phyloP scores from a whole-genome alignment of 2,797 vertebrate species.

The Zenarchopterus dispar region DNA sequence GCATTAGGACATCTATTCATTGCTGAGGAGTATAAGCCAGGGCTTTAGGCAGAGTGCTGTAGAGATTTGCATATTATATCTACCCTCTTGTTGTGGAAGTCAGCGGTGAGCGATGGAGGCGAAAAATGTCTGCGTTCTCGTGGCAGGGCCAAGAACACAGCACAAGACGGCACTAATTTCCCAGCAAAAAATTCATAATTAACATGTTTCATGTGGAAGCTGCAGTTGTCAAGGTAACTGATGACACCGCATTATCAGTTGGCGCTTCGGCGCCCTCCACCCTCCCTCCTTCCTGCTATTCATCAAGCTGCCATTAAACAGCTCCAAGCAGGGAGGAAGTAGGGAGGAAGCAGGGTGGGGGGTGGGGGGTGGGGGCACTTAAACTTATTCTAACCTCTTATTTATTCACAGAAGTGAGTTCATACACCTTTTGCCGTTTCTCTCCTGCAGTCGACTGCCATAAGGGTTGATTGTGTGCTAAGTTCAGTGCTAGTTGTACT shows the following conservation, averaged over 20 bases:
- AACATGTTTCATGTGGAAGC: conserved; percentile 63
- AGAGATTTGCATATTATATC: conserved; percentile 63
- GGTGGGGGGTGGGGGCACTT: conserved; percentile 25
- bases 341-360: conserved; percentile 8
- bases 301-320: conserved; percentile 62
- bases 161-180: conserved; percentile 66
- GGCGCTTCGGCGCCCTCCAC: conserved; percentile 47
- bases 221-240: conserved; percentile 78
- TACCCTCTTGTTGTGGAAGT: conserved; percentile 48
- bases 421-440: conserved; percentile 32
- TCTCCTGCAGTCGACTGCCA: conserved; percentile 30
- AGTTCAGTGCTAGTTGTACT: not conserved
- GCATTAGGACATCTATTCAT: conserved; percentile 12
- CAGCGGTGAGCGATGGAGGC: conserved; percentile 45
- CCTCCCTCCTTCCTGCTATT: conserved; percentile 51
- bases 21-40: conserved; percentile 20
- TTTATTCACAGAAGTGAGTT: conserved; percentile 52
- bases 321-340: conserved; percentile 27
- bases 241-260: conserved; percentile 74
- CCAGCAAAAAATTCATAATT: conserved; percentile 65
- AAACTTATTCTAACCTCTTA: conserved; percentile 42
- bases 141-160: conserved; percentile 37
- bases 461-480: conserved; percentile 36
- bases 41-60: conserved; percentile 38
- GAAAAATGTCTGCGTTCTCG: conserved; percentile 31